Evolutionary conservation across 2,113 vertebrate genomes (phyloP).

Genomic region (Macheiramphus alcinus): DNA sequence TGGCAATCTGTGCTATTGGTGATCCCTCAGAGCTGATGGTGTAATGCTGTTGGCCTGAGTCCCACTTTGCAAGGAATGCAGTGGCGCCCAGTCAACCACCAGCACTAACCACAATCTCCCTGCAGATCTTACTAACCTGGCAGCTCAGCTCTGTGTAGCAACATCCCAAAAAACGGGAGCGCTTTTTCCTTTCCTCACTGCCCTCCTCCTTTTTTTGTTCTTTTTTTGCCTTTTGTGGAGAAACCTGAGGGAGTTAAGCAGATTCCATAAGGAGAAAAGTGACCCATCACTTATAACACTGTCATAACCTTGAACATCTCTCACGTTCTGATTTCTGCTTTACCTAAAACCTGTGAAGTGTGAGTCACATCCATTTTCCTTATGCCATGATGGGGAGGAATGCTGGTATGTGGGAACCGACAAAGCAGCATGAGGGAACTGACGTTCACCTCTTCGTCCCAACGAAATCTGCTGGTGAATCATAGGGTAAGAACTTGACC

Average conservation of each 20-base stretch:
- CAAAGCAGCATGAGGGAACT: not conserved
- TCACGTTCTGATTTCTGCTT: not conserved
- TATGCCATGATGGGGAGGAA: conserved; percentile 15
- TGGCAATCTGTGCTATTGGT: not conserved
- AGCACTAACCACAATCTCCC: conserved; percentile 16
- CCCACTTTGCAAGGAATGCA: conserved; percentile 8
- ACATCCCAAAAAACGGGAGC: not conserved
- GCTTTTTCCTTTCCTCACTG: not conserved
- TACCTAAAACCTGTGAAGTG: not conserved
- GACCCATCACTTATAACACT: not conserved
- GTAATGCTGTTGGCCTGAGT: not conserved
- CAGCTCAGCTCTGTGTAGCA: not conserved
- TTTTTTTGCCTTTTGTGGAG: not conserved
- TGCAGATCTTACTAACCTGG: conserved; percentile 24
- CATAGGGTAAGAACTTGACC: conserved; percentile 53
- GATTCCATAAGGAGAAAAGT: not conserved
- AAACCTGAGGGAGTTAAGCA: not conserved
- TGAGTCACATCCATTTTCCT: conserved; percentile 32
- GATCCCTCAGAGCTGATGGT: not conserved
- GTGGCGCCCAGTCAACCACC: not conserved
- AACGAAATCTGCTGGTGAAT: conserved; percentile 20
- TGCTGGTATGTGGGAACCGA: conserved; percentile 46
- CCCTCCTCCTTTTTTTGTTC: not conserved
- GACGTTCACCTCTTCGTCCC: conserved; percentile 28
- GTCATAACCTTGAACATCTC: not conserved